A percentile compares a stretch with the other conserved stretches of the same genome.
Conservation (phyloP, 2,113 vertebrate genomes). For the Tonatia bakeri region DNA sequence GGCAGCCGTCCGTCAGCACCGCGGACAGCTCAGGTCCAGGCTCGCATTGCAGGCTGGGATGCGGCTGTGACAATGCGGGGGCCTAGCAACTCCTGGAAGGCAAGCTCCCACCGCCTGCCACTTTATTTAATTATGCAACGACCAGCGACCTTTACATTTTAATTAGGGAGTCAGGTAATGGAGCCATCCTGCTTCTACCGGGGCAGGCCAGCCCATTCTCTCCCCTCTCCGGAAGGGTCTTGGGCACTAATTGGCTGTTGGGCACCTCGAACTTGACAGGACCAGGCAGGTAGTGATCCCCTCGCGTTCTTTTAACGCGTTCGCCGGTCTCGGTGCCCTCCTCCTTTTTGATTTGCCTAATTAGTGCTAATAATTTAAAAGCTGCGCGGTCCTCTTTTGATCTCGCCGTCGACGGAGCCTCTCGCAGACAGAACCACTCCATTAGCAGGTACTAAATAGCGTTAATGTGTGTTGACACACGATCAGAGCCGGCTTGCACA, state of each 20-base stretch:
- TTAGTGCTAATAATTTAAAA: slow-evolving; percentile 85
- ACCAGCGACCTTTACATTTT: slow-evolving; percentile 86
- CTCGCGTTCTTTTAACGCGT: slow-evolving; percentile 71
- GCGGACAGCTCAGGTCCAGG: slow-evolving; percentile 60
- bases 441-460: slow-evolving; percentile 77
- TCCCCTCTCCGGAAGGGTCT: slow-evolving; percentile 75
- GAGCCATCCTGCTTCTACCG: slow-evolving; percentile 74
- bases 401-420: slow-evolving; percentile 72
- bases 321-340: slow-evolving; percentile 71
- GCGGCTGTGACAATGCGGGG: slow-evolving; percentile 67
- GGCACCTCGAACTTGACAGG: slow-evolving; percentile 79
- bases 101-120: slow-evolving; percentile 73
- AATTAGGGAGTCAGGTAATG: slow-evolving; percentile 82
- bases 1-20: slow-evolving; percentile 75
- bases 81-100: slow-evolving; percentile 61
- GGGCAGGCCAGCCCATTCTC: slow-evolving; percentile 35
- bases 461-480: slow-evolving; percentile 71
- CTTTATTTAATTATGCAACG: slow-evolving; percentile 83
- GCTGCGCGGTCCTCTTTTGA: slow-evolving; percentile 71
- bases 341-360: slow-evolving; percentile 81
- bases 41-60: slow-evolving; percentile 30
- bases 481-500: slow-evolving; percentile 39
- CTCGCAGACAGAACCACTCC: slow-evolving; percentile 68
- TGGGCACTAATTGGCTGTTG: slow-evolving; percentile 84
- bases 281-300: slow-evolving; percentile 74